A percentile compares a stretch with the other conserved stretches of the same genome.
Conservation (phyloP, 2,797 vertebrate genomes). For the Mormyrus hasselquistii region DNA sequence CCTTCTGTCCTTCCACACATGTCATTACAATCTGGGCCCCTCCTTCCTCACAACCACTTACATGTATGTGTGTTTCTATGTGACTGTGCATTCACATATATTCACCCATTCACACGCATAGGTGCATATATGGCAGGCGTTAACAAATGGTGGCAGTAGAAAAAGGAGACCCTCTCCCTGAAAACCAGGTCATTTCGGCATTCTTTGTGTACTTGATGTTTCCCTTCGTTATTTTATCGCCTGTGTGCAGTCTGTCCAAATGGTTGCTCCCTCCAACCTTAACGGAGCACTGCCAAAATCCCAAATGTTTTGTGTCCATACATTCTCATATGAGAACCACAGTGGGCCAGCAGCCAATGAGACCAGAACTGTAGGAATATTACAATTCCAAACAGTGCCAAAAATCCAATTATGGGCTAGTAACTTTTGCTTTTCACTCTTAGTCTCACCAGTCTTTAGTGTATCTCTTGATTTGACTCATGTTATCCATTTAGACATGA, state of each 20-base stretch:
- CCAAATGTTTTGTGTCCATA: neutral
- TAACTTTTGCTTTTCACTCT: neutral
- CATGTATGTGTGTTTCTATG: neutral
- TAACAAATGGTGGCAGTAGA: constrained; percentile 39
- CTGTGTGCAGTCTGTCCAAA: neutral
- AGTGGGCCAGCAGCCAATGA: neutral
- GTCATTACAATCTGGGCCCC: neutral
- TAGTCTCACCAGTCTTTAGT: neutral
- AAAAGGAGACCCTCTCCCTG: neutral
- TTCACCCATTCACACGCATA: constrained; percentile 52
- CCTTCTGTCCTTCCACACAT: neutral
- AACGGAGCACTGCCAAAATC: neutral
- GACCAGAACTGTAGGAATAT: neutral
- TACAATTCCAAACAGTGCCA: neutral
- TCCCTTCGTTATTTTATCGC: neutral
- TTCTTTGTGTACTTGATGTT: neutral
- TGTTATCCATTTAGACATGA: neutral
- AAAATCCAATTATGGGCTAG: neutral
- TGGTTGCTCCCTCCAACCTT: neutral
- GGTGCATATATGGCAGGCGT: constrained; percentile 14
- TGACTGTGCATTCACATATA: constrained; percentile 21
- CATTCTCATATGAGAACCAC: neutral
- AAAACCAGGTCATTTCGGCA: neutral
- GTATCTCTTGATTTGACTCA: neutral
- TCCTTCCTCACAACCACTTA: neutral